Percentiles rank a stretch among this genome's conserved stretches.
Evolutionary conservation across 1,140 invertebrate genomes (phyloP).

Genomic region (Hydropsyche tenuis): DNA sequence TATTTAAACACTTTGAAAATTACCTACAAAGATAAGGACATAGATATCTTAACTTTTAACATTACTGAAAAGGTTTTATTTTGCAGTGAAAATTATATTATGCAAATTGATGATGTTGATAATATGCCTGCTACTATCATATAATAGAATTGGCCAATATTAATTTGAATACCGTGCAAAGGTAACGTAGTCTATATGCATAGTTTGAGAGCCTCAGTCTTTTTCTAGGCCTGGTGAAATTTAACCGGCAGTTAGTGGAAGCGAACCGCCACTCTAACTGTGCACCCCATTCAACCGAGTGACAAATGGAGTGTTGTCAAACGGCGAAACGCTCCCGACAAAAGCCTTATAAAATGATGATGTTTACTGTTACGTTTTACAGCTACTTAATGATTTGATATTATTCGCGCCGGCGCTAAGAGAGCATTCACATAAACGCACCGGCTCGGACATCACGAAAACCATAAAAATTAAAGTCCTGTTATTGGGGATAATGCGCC

Average conservation of each 20-base stretch:
- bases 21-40: no score
- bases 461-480: conserved; percentile 18
- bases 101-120: no score
- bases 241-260: conserved; percentile 9
- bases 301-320: conserved; percentile 31
- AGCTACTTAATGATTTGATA: conserved; percentile 23
- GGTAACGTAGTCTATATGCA: no score
- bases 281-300: conserved; percentile 14
- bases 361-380: conserved; percentile 28
- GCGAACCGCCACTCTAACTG: conserved; percentile 6
- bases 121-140: no score
- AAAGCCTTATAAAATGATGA: conserved; percentile 29
- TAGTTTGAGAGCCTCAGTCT: not conserved
- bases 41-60: no score
- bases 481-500: not conserved
- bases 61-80: no score
- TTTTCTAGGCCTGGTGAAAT: not conserved
- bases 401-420: no score
- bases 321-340: conserved; percentile 21
- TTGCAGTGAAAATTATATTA: no score
- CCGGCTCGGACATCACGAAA: not conserved
- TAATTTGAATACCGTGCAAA: no score
- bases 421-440: no score
- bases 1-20: no score
- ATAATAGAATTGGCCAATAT: no score